Base-by-base conservation (phyloP, 2,888 invertebrate species). In the Protophormia terraenovae region DNA sequence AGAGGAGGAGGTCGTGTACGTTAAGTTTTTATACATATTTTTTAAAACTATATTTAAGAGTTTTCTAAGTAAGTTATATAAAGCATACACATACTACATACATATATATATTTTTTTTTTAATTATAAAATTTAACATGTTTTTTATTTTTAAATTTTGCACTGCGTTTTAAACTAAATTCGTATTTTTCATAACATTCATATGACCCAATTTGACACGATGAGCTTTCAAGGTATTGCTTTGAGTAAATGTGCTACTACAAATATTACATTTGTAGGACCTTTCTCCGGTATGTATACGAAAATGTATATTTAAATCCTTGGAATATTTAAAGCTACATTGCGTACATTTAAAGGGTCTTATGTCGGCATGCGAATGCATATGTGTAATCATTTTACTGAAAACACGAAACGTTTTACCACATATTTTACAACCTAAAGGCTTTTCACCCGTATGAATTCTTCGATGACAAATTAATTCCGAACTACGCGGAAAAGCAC, bases 291-390 rank as follows among this genome's bases (percentile, higher is more conserved):
- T 85, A 27, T 85, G 84, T 24, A 73, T 78, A 16, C 84, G 77
- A 66, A 60, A 67, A 69, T 85, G 84, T 64, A 85, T 85, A 64
- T 78, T 85, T 14, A 85, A 85, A 58, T 85, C 84, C 55, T 85
- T 81, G 14, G 84, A 85, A 55, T 85, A 85, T 78, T 85, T 85
- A 71, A 82, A 85, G 35, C 81, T 85, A 14, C 84, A 85, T 41
- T 85, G 73, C 2, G 60, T 78, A 47, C 84, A 85, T 47, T 82
- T 81, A 41, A 82, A 85, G n/a, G 84, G 84, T 14, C 84, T 16
- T 19, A 81, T 73, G 22, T 85, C 78, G 14, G 81, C 78, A 35
- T 85, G 84, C 12, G 84, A 82, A n/a, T 82, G 81, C 84, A 85
- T 85, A 12, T 85, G 84, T 10, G 67, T 69, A 16, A 45, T 73